A percentile compares a stretch with the other conserved stretches of the same genome.
Conservation (phyloP, 2,113 vertebrate genomes). For the Talpa occidentalis region DNA sequence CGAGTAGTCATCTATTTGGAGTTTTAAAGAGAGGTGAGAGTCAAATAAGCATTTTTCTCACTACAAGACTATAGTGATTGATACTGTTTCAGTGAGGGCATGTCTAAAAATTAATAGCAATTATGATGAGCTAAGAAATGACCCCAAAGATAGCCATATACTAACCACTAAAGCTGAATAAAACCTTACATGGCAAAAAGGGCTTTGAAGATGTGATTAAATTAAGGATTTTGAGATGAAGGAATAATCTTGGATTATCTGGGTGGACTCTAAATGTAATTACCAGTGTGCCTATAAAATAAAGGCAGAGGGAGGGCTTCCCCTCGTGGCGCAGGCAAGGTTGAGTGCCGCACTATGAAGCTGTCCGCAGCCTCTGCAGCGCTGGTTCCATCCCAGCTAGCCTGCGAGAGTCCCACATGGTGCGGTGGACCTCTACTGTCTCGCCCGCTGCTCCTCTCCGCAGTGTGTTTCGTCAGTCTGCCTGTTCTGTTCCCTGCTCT, state of each 20-base stretch:
- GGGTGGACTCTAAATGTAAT: not conserved
- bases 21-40: not conserved
- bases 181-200: not conserved
- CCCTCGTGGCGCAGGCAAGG: no score
- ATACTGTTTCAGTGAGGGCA: not conserved
- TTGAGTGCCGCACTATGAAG: no score
- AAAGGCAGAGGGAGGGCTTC: not conserved
- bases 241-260: not conserved
- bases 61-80: not conserved
- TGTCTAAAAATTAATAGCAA: slow-evolving; percentile 11
- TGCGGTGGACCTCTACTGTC: no score
- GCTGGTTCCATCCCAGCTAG: no score
- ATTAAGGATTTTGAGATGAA: not conserved
- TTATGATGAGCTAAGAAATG: not conserved
- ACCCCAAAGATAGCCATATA: not conserved
- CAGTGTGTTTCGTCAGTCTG: no score
- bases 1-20: not conserved
- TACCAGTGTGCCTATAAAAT: not conserved
- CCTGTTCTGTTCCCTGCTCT: no score
- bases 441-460: no score
- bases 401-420: no score
- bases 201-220: not conserved
- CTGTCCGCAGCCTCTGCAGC: no score
- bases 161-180: not conserved
- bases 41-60: slow-evolving; percentile 19